A percentile compares a stretch with the other conserved stretches of the same genome.
phyloP scores from a whole-genome alignment of 2,113 vertebrate genomes.

The Percopsis transmontana region DNA sequence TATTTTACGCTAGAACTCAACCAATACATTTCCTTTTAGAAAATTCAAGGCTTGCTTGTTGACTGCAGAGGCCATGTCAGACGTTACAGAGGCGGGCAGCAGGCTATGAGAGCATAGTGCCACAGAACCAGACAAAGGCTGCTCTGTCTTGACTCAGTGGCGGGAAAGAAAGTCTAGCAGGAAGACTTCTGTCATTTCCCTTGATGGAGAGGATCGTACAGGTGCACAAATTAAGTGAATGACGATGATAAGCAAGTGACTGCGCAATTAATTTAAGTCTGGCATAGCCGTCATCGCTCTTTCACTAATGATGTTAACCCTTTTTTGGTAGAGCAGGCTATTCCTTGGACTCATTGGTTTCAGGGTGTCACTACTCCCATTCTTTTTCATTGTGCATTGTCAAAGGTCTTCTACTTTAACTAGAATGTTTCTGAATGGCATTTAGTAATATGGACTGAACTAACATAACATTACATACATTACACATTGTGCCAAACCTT shows the following conservation, averaged over 20 bases:
- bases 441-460: too few species aligned
- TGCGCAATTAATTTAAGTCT: slow-evolving; percentile 57
- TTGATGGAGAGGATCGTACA: slow-evolving; percentile 56
- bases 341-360: neutral
- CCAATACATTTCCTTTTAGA: slow-evolving; percentile 21
- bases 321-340: neutral
- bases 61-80: slow-evolving; percentile 32
- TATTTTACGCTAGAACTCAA: neutral
- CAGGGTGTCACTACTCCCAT: neutral
- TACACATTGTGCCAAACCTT: too few species aligned
- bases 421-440: too few species aligned
- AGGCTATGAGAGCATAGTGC: slow-evolving; percentile 20
- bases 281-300: slow-evolving; percentile 31
- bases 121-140: slow-evolving; percentile 54
- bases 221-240: slow-evolving; percentile 72
- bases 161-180: slow-evolving; percentile 30
- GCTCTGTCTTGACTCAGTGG: slow-evolving; percentile 54
- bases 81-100: slow-evolving; percentile 33
- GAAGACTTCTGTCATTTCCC: slow-evolving; percentile 56
- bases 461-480: too few species aligned
- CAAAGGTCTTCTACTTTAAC: too few species aligned
- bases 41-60: slow-evolving; percentile 23
- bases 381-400: too few species aligned
- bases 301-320: slow-evolving; percentile 37
- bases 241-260: slow-evolving; percentile 67